Evolutionary conservation across 2,888 invertebrate species (phyloP).

Genomic region (Apamea epomidion): DNA sequence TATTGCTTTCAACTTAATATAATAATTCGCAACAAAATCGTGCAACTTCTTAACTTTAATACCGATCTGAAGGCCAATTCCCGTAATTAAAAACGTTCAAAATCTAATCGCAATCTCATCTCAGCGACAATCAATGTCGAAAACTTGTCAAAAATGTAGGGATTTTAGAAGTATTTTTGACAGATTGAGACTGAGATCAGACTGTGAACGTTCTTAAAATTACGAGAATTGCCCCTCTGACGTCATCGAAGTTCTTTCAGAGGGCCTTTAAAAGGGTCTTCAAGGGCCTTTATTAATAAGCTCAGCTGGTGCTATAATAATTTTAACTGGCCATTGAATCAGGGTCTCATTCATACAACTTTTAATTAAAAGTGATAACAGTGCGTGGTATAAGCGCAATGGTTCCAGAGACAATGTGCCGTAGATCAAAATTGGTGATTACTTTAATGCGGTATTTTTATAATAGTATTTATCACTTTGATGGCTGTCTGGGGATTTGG

Average conservation of each 20-base stretch:
- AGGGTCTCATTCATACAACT: slow-evolving; percentile 57
- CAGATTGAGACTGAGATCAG: neutral
- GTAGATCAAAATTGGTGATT: slow-evolving; percentile 52
- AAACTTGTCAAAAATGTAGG: neutral
- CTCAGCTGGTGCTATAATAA: slow-evolving; percentile 51
- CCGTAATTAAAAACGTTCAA: too few relatives aligned
- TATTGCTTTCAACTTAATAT: neutral
- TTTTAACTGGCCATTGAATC: slow-evolving; percentile 52
- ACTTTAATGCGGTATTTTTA: slow-evolving; percentile 41
- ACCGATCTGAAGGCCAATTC: slow-evolving; percentile 34
- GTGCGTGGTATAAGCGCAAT: slow-evolving; percentile 39
- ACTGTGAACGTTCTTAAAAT: neutral
- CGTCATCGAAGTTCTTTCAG: slow-evolving; percentile 20
- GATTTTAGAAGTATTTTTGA: neutral
- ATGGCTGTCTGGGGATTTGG: slow-evolving; percentile 2
- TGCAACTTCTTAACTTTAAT: slow-evolving; percentile 16
- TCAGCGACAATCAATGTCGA: neutral
- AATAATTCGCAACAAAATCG: neutral
- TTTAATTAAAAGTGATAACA: slow-evolving; percentile 69
- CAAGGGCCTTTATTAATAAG: slow-evolving; percentile 53
- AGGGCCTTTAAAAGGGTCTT: slow-evolving; percentile 10
- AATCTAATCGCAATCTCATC: neutral
- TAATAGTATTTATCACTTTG: slow-evolving; percentile 34
- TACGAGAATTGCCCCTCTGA: neutral
- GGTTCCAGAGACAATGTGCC: slow-evolving; percentile 42